Conservation (phyloP, 2,113 vertebrate genomes). For the Nyctereutes procyonoides region DNA sequence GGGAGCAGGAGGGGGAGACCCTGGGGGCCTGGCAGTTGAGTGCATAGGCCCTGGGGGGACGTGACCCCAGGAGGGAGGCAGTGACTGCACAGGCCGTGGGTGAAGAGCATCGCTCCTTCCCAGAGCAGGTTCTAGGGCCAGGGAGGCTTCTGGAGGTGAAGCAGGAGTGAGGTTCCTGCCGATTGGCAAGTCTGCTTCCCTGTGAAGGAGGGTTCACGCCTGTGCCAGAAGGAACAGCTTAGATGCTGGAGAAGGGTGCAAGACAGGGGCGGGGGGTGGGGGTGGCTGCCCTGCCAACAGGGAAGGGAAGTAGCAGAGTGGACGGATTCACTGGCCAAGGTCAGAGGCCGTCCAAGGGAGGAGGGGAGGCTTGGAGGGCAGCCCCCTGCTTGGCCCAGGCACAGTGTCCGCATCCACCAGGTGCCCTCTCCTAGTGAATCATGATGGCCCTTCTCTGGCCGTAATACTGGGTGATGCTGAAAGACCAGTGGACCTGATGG, state of each 20-base stretch:
- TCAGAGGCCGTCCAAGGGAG: neutral
- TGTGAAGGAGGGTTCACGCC: neutral
- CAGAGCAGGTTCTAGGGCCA: fast-evolving
- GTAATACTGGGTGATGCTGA: neutral
- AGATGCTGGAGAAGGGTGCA: neutral
- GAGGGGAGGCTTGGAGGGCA: fast-evolving
- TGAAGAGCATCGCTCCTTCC: fast-evolving
- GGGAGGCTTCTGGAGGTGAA: neutral
- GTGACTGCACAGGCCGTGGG: neutral
- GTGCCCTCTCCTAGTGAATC: neutral
- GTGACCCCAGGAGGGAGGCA: neutral
- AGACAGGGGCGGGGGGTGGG: no score
- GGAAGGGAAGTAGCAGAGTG: neutral
- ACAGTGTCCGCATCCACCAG: neutral
- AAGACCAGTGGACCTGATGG: neutral
- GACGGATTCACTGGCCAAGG: neutral
- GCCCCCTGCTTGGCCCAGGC: neutral
- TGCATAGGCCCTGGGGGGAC: no score
- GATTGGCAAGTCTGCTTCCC: neutral
- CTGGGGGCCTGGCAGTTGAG: no score
- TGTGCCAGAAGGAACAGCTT: neutral
- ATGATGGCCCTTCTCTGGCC: neutral
- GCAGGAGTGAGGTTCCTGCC: neutral
- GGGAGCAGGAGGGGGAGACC: no score
- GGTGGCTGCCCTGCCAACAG: neutral